Percentiles rank a stretch among this genome's conserved stretches.
Conservation (phyloP, 2,888 invertebrate species). For the Cheiracanthium punctorium region DNA sequence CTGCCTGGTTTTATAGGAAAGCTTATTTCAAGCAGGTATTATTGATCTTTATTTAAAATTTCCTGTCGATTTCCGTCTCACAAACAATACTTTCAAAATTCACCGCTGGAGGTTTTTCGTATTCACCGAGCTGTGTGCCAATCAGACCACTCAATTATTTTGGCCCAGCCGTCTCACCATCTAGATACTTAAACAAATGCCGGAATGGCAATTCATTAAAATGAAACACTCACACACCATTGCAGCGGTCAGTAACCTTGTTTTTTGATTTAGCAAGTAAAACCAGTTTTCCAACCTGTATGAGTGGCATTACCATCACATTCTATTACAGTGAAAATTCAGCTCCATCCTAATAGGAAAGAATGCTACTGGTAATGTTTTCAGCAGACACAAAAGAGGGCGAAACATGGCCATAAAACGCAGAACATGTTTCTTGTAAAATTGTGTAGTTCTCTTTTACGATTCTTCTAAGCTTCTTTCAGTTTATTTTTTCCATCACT, state of each 20-base stretch:
- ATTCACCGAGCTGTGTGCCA: neutral
- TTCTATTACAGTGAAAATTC: neutral
- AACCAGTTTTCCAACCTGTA: neutral
- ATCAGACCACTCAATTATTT: neutral
- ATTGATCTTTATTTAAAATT: neutral
- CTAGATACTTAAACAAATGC: neutral
- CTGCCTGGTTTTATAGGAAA: neutral
- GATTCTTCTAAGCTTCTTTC: too few relatives aligned
- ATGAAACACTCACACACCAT: neutral
- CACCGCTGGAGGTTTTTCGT: neutral
- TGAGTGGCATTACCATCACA: neutral
- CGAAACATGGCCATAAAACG: neutral
- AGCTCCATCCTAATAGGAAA: neutral
- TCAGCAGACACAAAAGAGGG: too few relatives aligned
- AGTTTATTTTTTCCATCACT: too few relatives aligned
- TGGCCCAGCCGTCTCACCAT: neutral
- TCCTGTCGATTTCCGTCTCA: neutral
- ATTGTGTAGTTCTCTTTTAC: neutral
- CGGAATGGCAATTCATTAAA: constrained; percentile 1
- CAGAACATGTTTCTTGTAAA: neutral
- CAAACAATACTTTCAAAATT: neutral
- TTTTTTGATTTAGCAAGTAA: neutral
- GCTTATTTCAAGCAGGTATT: neutral
- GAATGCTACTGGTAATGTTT: too few relatives aligned
- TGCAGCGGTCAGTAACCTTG: neutral